A percentile compares a stretch with the other conserved stretches of the same genome.
Evolutionary conservation across 2,888 invertebrate species (phyloP).

Genomic region (Drosophila vallismaia): DNA sequence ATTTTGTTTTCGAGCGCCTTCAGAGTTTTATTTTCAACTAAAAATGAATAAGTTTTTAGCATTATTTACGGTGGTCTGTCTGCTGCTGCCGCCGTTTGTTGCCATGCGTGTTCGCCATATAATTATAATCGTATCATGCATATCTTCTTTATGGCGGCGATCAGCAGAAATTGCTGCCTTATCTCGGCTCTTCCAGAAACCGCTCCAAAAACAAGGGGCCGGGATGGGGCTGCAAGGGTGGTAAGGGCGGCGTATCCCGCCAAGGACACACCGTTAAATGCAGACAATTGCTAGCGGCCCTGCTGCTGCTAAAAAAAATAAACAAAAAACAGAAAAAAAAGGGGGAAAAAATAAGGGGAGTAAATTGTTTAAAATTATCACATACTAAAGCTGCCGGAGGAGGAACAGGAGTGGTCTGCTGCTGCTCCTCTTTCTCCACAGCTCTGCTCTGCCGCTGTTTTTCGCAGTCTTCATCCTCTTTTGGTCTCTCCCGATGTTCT

Average conservation of each 20-base stretch:
- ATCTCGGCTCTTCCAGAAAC: conserved; percentile 53
- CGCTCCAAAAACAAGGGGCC: neutral
- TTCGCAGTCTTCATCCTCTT: neutral
- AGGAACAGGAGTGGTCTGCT: conserved; percentile 15
- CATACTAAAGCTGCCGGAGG: conserved; percentile 66
- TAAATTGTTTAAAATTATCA: conserved; percentile 75
- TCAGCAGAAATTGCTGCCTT: conserved; percentile 53
- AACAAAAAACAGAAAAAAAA: conserved; percentile 4
- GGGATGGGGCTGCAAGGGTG: neutral
- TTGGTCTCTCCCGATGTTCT: neutral
- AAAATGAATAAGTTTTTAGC: neutral
- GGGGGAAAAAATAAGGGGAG: conserved; percentile 53
- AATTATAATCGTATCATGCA: conserved; percentile 72
- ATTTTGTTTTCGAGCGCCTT: too few species aligned
- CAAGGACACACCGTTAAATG: conserved; percentile 75
- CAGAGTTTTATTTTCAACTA: neutral
- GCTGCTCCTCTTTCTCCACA: neutral
- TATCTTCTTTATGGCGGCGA: conserved; percentile 51
- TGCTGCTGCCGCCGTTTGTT: neutral
- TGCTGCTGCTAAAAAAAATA: neutral
- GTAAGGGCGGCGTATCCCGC: conserved; percentile 27
- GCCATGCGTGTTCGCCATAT: conserved; percentile 51
- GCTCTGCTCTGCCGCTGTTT: too few species aligned
- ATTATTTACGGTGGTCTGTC: neutral
- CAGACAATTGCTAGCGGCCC: conserved; percentile 30